Base-by-base conservation (phyloP, 1,140 invertebrate species). In the Aphaenogaster rudis region DNA sequence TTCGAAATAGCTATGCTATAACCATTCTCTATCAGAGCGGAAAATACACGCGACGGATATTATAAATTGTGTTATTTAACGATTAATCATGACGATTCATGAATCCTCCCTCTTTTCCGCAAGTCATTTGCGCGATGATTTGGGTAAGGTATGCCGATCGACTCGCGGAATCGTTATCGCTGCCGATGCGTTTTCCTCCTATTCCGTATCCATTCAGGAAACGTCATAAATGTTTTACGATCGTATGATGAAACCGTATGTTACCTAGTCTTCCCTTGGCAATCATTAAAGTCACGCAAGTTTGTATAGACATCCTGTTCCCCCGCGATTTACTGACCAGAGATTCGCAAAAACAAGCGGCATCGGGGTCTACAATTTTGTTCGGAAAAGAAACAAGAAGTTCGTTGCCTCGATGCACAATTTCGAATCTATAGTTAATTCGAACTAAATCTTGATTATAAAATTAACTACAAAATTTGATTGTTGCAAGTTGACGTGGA, bases 211-310 rank as follows among this genome's bases (percentile, higher is more conserved):
- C 77, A 59, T 80, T 67, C 28, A 52, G 42, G 57, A 81, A 81
- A 88, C 71, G 28, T 88, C 86, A 77, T 88, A 90, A 92, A 92
- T 69, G 85, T 80, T 91, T 87, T 88, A 92, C 80, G 88, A 90
- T 85, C 76, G 54, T 7, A 59, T 84, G 90, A 91, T 85, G 86
- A 88, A 88, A 90, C 45, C 52, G 79, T 77, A 74, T 42, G 64
- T 42, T 50, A 66, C 42, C 66, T 42, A 48, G 36, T 48, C 57
- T 36, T 59, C 63, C 50, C 59, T 87, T 36, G 69, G 59, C 61
- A 45, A 79, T 86, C 66, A 59, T 87, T 80, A 71, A 67, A 57
- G 72, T n/a, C 66, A 77, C 21, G n/a, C 76, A 63, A 85, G 66
- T 45, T 67, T 86, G 63, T 63, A 48, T 42, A 66, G 42, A 76